Conservation (phyloP, 2,113 vertebrate genomes). For the Ornithorhynchus anatinus region DNA sequence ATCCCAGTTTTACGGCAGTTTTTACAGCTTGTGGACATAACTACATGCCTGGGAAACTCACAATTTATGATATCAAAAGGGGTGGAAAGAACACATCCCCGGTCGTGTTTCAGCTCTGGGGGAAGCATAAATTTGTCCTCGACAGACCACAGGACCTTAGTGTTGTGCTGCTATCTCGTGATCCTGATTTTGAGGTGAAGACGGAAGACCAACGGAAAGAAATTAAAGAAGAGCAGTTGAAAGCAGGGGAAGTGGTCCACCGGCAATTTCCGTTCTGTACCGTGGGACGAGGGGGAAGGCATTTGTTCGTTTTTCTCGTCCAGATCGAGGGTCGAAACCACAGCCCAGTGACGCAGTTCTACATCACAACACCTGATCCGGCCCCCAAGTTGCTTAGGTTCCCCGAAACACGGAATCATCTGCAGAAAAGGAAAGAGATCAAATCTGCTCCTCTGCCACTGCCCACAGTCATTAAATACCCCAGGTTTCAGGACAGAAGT, state of each 20-base stretch:
- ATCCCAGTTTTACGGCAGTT: slow-evolving; percentile 88
- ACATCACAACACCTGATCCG: slow-evolving; percentile 79
- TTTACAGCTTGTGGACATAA: slow-evolving; percentile 86
- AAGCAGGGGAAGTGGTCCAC: slow-evolving; percentile 77
- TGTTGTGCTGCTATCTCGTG: slow-evolving; percentile 72
- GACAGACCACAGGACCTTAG: slow-evolving; percentile 79
- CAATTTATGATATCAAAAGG: slow-evolving; percentile 81
- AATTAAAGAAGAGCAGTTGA: slow-evolving; percentile 80
- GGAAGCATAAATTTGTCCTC: slow-evolving; percentile 83
- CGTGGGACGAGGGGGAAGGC: slow-evolving; percentile 69
- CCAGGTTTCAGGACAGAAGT: slow-evolving; percentile 79
- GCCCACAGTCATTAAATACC: slow-evolving; percentile 68
- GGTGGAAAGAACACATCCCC: slow-evolving; percentile 82
- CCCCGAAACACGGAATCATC: slow-evolving; percentile 43
- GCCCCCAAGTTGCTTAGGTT: slow-evolving; percentile 80
- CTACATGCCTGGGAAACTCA: slow-evolving; percentile 85
- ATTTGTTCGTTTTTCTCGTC: slow-evolving; percentile 80
- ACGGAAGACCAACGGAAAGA: slow-evolving; percentile 74
- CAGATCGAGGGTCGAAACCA: slow-evolving; percentile 70
- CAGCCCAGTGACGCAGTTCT: slow-evolving; percentile 72
- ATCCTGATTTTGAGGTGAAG: slow-evolving; percentile 82
- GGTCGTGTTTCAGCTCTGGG: slow-evolving; percentile 92
- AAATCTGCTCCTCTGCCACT: slow-evolving; percentile 70
- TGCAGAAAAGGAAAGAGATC: slow-evolving; percentile 70
- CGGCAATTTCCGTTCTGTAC: slow-evolving; percentile 76